phyloP scores from a whole-genome alignment of 2,797 vertebrate genomes.

The Phaenicophaeus curvirostris region DNA sequence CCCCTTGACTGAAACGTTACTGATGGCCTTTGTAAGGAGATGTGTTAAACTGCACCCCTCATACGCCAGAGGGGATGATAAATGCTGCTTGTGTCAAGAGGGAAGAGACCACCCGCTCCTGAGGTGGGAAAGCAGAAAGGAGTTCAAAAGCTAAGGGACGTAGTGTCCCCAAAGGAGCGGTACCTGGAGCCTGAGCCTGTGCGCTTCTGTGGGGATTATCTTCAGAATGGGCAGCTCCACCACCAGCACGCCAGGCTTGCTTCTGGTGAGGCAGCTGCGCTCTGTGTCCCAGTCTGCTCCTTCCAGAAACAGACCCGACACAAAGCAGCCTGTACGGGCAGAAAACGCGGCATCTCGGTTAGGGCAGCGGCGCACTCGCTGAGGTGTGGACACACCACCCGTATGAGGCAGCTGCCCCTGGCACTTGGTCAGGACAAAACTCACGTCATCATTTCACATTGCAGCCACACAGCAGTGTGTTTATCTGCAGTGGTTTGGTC shows the following conservation, averaged over 20 bases:
- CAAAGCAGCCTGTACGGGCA: constrained; percentile 85
- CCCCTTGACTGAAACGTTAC: neutral
- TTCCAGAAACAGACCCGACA: constrained; percentile 92
- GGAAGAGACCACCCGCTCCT: neutral
- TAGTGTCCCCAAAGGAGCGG: neutral
- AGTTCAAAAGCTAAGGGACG: fast-evolving
- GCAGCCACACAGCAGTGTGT: neutral
- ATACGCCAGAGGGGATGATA: fast-evolving
- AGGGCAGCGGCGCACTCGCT: neutral
- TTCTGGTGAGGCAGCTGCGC: constrained; percentile 82
- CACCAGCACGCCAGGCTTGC: constrained; percentile 88
- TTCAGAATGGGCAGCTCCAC: constrained; percentile 89
- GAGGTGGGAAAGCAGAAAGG: neutral
- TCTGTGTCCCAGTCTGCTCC: constrained; percentile 93
- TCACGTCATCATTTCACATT: neutral
- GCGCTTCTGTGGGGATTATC: constrained; percentile 88
- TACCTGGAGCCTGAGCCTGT: constrained; percentile 91
- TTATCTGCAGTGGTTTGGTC: neutral
- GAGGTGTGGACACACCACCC: too few relatives aligned
- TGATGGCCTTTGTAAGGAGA: neutral
- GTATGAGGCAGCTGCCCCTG: too few relatives aligned
- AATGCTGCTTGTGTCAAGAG: neutral
- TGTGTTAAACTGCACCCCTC: neutral
- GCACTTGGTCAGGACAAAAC: neutral
- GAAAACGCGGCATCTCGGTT: neutral